Evolutionary conservation across 2,888 invertebrate genomes (phyloP).

Genomic region (Allolobophora icterica): DNA sequence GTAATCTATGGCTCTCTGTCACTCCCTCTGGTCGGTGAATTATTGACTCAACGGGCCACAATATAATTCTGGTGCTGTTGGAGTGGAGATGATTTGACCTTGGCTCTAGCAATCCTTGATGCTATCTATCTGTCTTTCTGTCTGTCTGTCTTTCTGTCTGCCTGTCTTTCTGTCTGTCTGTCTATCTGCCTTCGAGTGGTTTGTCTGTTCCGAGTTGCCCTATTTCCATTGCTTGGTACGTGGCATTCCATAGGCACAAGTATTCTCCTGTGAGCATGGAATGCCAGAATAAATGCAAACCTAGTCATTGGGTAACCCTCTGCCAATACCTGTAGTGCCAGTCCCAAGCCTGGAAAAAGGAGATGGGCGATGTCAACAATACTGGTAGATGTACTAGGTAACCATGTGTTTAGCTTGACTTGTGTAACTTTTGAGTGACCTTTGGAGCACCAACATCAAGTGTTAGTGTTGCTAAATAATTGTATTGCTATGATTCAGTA

Average conservation of each 20-base stretch:
- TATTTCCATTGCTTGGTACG: not conserved
- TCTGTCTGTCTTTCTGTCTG: not conserved
- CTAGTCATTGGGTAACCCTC: not conserved
- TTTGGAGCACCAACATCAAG: too few species aligned
- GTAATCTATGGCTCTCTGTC: not conserved
- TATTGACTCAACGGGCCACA: not conserved
- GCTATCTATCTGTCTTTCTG: not conserved
- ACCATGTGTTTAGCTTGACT: too few species aligned
- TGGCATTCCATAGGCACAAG: not conserved
- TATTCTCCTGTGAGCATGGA: not conserved
- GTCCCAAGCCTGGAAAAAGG: too few species aligned
- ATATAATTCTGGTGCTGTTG: not conserved
- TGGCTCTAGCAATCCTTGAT: not conserved
- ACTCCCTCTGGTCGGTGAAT: not conserved
- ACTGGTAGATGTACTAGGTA: too few species aligned
- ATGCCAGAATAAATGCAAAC: not conserved
- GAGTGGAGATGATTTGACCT: not conserved
- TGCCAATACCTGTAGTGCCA: not conserved
- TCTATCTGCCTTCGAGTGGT: not conserved
- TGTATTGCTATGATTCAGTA: too few species aligned
- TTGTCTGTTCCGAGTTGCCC: not conserved
- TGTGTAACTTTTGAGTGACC: too few species aligned
- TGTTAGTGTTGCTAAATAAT: too few species aligned
- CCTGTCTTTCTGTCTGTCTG: not conserved
- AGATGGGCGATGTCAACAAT: too few species aligned